Conservation (phyloP, 1,140 invertebrate genomes). For the Ips typographus region DNA sequence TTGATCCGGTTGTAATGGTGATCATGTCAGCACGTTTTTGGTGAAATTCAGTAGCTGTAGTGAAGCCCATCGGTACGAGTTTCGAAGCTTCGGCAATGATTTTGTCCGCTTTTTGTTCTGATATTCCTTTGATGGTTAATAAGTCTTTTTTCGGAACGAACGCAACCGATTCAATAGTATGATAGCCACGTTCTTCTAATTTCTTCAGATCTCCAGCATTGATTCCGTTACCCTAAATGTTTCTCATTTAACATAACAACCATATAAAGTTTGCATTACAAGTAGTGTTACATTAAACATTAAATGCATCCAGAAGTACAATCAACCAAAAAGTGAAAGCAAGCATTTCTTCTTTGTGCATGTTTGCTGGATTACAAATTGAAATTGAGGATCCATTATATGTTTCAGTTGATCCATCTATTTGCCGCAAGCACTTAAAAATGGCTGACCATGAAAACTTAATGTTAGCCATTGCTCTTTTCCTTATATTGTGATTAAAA, state of each 20-base stretch:
- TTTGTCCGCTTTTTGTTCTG: conserved; percentile 97
- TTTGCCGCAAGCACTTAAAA: no score
- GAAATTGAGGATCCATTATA: no score
- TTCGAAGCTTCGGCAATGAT: conserved; percentile 89
- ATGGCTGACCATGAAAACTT: no score
- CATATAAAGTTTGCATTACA: no score
- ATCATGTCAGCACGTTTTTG: conserved; percentile 90
- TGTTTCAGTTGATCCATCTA: no score
- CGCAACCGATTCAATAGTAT: conserved; percentile 94
- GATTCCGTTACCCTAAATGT: conserved; percentile 78
- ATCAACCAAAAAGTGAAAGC: not conserved
- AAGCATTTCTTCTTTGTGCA: no score
- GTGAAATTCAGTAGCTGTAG: conserved; percentile 94
- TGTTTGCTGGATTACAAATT: no score
- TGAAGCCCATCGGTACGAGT: conserved; percentile 96
- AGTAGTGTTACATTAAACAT: no score
- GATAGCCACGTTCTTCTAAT: conserved; percentile 87
- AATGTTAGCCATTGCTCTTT: no score
- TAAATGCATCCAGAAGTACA: not conserved
- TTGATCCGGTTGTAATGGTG: conserved; percentile 88
- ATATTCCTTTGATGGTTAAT: conserved; percentile 92
- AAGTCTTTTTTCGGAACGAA: conserved; percentile 92
- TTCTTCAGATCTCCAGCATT: conserved; percentile 91
- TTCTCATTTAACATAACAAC: not conserved
- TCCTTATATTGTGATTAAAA: no score